Evolutionary conservation across 2,113 vertebrate species (phyloP).

Genomic region (Neotoma lepida): DNA sequence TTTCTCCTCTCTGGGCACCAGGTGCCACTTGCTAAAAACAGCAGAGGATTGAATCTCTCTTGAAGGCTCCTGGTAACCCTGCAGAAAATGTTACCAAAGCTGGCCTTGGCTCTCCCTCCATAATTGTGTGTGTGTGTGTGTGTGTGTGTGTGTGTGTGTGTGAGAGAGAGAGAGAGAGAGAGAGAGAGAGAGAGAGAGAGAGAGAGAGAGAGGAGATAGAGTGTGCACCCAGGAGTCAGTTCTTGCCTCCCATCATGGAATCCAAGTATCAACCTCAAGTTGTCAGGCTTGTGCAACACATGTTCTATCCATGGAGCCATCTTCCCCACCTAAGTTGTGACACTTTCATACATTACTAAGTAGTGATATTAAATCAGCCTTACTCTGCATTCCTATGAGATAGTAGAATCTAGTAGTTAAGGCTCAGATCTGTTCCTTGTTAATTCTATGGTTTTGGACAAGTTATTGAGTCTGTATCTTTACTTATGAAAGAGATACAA

Average conservation of each 20-base stretch:
- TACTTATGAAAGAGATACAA: neutral
- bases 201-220: too few relatives aligned
- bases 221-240: neutral
- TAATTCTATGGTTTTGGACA: neutral
- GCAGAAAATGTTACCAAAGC: slow-evolving; percentile 1
- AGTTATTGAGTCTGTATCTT: neutral
- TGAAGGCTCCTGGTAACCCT: neutral
- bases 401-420: neutral
- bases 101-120: neutral
- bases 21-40: slow-evolving; percentile 48
- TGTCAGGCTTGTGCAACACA: neutral
- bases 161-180: neutral
- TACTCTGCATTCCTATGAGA: neutral
- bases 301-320: neutral
- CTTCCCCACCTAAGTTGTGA: neutral
- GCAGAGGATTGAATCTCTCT: neutral
- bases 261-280: neutral
- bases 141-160: neutral
- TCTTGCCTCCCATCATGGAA: neutral
- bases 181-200: neutral
- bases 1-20: slow-evolving; percentile 54
- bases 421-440: neutral
- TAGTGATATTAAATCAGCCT: neutral
- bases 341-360: neutral
- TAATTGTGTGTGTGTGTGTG: neutral